These are phyloP conservation scores for Hystrix brachyura DNA, from an alignment of 2,113 vertebrate species.

Conservation along the genomic window DNA sequence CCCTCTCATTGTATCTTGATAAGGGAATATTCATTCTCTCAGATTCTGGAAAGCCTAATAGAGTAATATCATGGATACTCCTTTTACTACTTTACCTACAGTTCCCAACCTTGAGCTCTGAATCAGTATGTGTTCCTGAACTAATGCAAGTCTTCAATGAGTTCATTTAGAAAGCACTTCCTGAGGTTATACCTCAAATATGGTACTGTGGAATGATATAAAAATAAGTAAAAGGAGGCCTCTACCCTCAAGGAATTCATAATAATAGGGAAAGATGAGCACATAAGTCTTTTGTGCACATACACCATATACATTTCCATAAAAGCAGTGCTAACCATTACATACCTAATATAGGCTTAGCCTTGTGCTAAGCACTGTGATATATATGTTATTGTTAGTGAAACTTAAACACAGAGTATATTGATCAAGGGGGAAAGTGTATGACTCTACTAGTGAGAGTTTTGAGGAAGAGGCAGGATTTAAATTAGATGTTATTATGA, in stretches of 20 bases:
- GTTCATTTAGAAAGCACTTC: conserved; percentile 22
- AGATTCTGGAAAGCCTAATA: neutral
- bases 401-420: conserved; percentile 41
- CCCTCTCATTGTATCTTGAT: neutral
- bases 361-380: neutral
- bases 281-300: neutral
- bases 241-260: neutral
- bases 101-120: neutral
- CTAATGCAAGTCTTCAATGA: neutral
- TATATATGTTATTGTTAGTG: neutral
- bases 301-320: neutral
- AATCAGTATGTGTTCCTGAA: neutral
- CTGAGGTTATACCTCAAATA: neutral
- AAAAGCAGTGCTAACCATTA: conserved; percentile 9
- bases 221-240: neutral
- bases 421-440: neutral
- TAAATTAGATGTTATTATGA: conserved; percentile 10
- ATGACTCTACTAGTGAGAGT: neutral
- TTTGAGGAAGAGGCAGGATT: conserved; percentile 8
- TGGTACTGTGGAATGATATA: neutral
- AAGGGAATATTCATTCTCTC: neutral
- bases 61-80: conserved; percentile 5
- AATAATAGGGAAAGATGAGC: neutral
- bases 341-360: neutral
- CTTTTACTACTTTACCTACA: conserved; percentile 3